Base-by-base conservation (phyloP, 2,797 vertebrate species). In the Zalophus californianus region DNA sequence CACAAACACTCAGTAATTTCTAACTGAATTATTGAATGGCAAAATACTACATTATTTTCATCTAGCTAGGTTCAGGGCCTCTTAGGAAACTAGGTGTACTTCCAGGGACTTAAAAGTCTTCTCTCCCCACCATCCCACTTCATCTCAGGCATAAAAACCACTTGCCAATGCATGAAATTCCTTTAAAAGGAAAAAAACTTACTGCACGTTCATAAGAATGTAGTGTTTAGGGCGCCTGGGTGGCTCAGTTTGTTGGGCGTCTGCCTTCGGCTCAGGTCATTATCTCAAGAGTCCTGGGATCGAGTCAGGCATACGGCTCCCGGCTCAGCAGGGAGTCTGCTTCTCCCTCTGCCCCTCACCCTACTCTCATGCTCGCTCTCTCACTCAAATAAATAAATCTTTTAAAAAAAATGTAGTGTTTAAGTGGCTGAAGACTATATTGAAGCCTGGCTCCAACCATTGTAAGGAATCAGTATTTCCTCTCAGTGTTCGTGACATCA, bases 131-230 rank as follows among this genome's bases (percentile, higher is more conserved):
- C n/a, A 73, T 79, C 56, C 70, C 50, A 78, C 35, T 87, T 95
- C 38, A 82, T 91, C 21, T 82, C 25, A 79, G 50, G 32, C 79
- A 73, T 86, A 86, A 86, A 90, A 23, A 91, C 48, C 29, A 79
- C 70, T 78, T 97, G n/a, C 21, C 60, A 35, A 58, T 70, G 12
- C 70, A n/a, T 85, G 44, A 92, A 64, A 91, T 73, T 93, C 62
- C n/a, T 91, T 89, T 32, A 91, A 14, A 35, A 52, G 48, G 27
- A 16, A 79, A 64, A 16, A 92, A 41, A 20, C 9, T 52, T 60
- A 54, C 90, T 75, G 0, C 32, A 25, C n/a, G 48, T 35, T 73
- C 62, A 29, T 56, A 52, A 97, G 29, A 94, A 90, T 77, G 56
- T 79, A 94, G 58, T 66, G 15, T 66, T 66, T 66, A n/a, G 32